Percentiles rank a stretch among this genome's conserved stretches.
phyloP scores from a whole-genome alignment of 2,113 vertebrate species.

The Callorhinus ursinus region DNA sequence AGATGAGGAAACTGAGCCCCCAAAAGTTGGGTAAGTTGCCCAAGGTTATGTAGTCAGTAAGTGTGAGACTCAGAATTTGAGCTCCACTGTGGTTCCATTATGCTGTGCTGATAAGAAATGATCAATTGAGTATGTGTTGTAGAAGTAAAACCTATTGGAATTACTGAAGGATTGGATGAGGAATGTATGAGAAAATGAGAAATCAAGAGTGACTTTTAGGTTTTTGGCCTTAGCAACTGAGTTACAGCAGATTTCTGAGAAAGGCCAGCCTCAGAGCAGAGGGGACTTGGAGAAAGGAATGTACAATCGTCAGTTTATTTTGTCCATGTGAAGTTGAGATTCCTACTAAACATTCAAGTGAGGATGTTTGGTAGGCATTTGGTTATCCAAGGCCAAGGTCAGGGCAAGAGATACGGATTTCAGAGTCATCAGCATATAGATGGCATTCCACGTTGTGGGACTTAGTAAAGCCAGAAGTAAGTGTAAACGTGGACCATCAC shows the following conservation, averaged over 20 bases:
- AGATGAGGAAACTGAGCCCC: background rate
- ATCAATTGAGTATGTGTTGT: background rate
- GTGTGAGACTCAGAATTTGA: background rate
- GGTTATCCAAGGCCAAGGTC: background rate
- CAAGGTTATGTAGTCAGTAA: background rate
- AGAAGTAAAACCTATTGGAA: background rate
- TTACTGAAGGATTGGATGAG: background rate
- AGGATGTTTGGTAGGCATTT: background rate
- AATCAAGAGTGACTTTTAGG: background rate
- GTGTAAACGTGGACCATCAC: background rate
- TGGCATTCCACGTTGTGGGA: background rate
- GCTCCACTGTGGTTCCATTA: background rate
- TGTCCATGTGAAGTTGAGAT: background rate
- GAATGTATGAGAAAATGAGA: background rate
- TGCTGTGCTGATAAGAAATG: background rate
- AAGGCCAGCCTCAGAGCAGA: background rate
- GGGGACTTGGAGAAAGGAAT: background rate
- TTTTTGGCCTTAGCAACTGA: background rate
- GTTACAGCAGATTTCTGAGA: background rate
- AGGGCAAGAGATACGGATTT: background rate
- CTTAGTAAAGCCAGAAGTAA: background rate
- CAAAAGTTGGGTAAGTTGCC: background rate
- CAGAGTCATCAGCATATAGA: constrained; percentile 29
- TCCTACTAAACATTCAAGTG: constrained; percentile 37
- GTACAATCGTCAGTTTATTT: background rate